Conservation (phyloP, 23 tunicate species). For the Styela clava region DNA sequence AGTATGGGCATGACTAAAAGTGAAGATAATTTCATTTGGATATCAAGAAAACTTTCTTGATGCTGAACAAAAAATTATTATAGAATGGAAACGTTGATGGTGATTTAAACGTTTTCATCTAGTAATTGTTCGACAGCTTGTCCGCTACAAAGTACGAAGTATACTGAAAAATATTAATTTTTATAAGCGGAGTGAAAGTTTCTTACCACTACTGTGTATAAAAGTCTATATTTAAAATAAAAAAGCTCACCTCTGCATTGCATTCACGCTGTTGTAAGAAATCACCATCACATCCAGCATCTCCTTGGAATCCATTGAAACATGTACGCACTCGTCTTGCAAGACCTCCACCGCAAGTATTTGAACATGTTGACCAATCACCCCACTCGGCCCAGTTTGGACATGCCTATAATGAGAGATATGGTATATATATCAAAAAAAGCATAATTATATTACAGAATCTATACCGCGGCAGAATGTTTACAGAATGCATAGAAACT, state of each 20-base stretch:
- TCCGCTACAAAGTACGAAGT: too few species aligned
- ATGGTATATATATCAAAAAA: not conserved
- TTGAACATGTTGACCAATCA: constrained; percentile 56
- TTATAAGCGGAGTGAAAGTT: too few species aligned
- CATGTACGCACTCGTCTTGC: constrained; percentile 42
- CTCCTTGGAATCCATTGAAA: constrained; percentile 33
- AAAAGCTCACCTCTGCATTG: constrained; percentile 20
- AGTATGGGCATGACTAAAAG: constrained; percentile 29
- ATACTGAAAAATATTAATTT: too few species aligned
- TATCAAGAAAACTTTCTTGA: too few species aligned
- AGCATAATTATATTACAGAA: not conserved
- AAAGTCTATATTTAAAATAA: too few species aligned
- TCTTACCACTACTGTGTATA: too few species aligned
- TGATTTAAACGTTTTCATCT: too few species aligned
- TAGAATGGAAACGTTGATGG: too few species aligned
- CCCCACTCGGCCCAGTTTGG: constrained; percentile 52
- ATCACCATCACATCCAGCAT: constrained; percentile 45
- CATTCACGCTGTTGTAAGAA: constrained; percentile 30
- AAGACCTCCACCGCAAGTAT: constrained; percentile 57
- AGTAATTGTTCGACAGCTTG: too few species aligned
- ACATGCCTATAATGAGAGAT: constrained; percentile 25
- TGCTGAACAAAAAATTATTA: too few species aligned
- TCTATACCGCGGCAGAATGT: not conserved
- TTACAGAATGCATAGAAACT: too few species aligned
- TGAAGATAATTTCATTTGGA: too few species aligned